Conservation (phyloP, 2,797 vertebrate species). For the Sebastes hopkinsi region DNA sequence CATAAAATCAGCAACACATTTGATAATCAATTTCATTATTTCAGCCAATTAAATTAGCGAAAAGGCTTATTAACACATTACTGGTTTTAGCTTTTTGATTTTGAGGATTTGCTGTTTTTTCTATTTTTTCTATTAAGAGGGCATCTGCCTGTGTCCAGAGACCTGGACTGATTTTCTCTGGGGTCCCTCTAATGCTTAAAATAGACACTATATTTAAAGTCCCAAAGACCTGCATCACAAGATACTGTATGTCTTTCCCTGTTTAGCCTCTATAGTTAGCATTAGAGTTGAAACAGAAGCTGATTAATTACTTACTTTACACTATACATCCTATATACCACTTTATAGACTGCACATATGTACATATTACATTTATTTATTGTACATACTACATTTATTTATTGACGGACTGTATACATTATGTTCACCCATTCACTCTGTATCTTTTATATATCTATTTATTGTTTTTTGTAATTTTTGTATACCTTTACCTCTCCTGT, state of each 20-base stretch:
- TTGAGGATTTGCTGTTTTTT: neutral
- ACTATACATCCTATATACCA: no score
- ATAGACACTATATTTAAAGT: constrained; percentile 12
- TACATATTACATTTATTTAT: no score
- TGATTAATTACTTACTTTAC: no score
- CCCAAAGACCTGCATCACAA: constrained; percentile 3
- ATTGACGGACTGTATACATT: no score
- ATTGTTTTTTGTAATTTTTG: no score
- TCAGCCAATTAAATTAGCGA: neutral
- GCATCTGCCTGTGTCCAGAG: neutral
- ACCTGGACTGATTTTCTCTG: neutral
- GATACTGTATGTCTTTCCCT: neutral
- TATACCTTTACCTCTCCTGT: no score
- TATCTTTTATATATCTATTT: no score
- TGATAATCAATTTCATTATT: neutral
- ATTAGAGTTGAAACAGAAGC: neutral
- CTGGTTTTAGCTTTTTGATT: neutral
- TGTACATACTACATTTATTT: no score
- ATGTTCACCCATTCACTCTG: no score
- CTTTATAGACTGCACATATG: no score
- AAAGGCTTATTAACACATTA: neutral
- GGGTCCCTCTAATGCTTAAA: constrained; percentile 15
- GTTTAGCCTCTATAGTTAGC: neutral
- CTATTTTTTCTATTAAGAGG: neutral
- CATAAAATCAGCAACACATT: neutral